phyloP scores from a whole-genome alignment of 2,888 invertebrate species.

The Thymelicus sylvestris region DNA sequence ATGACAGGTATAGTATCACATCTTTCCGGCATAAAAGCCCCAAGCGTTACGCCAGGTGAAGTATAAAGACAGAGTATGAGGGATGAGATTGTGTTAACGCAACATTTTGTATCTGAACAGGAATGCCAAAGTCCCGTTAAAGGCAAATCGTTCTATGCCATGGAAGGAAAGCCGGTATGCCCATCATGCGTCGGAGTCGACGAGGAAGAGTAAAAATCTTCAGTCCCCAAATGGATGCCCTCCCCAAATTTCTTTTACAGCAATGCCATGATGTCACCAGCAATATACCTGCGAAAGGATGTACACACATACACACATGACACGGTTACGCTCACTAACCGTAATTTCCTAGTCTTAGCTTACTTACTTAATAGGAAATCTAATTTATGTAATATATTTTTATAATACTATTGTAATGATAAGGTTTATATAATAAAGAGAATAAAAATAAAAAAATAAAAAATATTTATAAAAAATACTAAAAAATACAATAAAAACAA shows the following conservation, averaged over 20 bases:
- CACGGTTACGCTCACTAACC: conserved; percentile 55
- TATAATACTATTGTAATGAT: conserved; percentile 80
- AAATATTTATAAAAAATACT: conserved; percentile 54
- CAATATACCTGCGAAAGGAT: conserved; percentile 53
- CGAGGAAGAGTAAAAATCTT: conserved; percentile 88
- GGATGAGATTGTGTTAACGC: conserved; percentile 48
- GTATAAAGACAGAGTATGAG: conserved; percentile 56
- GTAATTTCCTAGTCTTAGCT: conserved; percentile 61
- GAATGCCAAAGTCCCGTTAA: conserved; percentile 97
- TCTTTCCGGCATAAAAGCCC: background rate
- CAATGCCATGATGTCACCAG: conserved; percentile 64
- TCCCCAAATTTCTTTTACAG: conserved; percentile 78
- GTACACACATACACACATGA: conserved; percentile 48
- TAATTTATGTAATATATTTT: conserved; percentile 79
- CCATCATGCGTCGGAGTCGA: conserved; percentile 96
- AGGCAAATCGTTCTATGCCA: conserved; percentile 98
- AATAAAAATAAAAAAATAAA: conserved; percentile 72
- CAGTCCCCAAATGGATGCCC: conserved; percentile 68
- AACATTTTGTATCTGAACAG: conserved; percentile 82
- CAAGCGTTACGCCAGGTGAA: conserved; percentile 64
- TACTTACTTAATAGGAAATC: conserved; percentile 62
- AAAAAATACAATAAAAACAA: conserved; percentile 52
- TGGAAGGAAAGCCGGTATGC: conserved; percentile 98
- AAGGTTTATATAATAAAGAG: conserved; percentile 84
- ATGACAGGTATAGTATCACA: conserved; percentile 47